Percentiles rank a stretch among this genome's conserved stretches.
Evolutionary conservation across 2,888 invertebrate genomes (phyloP).

Genomic region (Caenorhabditis uteleia): DNA sequence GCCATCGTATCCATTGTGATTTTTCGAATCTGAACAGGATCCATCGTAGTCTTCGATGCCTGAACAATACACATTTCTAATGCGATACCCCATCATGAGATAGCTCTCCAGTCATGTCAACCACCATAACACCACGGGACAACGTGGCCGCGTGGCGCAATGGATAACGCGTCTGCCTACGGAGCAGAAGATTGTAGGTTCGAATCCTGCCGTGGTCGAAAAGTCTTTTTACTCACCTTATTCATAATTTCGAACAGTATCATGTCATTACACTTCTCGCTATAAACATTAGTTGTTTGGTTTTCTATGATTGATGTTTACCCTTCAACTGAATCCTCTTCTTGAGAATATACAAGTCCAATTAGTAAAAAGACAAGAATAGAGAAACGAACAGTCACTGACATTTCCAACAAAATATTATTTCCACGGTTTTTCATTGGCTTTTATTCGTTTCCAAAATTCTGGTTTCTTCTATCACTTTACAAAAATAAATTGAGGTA

Average conservation of each 20-base stretch:
- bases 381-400: too few species aligned
- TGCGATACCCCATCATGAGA: too few species aligned
- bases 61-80: neutral
- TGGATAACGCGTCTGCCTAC: constrained; percentile 70
- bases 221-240: constrained; percentile 8
- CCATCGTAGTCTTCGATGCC: neutral
- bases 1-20: constrained; percentile 12
- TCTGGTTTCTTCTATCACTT: too few species aligned
- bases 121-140: too few species aligned
- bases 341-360: constrained; percentile 4
- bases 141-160: constrained; percentile 52
- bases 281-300: neutral
- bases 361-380: neutral
- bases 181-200: constrained; percentile 71
- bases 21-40: constrained; percentile 12
- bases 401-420: too few species aligned
- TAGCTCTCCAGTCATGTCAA: too few species aligned
- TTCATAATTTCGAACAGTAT: constrained; percentile 27
- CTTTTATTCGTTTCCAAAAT: too few species aligned
- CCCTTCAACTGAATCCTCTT: neutral
- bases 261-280: constrained; percentile 26
- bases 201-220: constrained; percentile 67
- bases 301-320: neutral
- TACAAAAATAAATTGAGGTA: too few species aligned
- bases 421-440: too few species aligned